Evolutionary conservation across 2,797 vertebrate species (phyloP), one percentile per base, ranked within the genome.

Genomic region (Alfaro cultratus): DNA sequence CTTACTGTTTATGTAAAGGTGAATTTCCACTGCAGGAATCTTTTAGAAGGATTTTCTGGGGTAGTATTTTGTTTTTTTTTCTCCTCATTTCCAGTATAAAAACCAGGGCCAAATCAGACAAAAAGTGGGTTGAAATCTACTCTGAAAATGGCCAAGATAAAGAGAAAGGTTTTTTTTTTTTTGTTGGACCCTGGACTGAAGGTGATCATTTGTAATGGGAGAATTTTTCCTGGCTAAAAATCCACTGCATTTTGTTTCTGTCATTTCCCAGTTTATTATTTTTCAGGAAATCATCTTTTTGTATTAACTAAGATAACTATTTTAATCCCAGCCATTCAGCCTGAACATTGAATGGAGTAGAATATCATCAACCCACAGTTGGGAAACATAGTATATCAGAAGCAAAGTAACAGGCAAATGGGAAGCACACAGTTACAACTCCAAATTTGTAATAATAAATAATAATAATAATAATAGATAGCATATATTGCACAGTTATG

Each of bases 1-100:
- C 57, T 76, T 73, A 74, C 67, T 51, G 77, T 76, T 71, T 34
- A 83, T 85, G 53, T 77, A 8, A 46, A 46, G n/a, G 15, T 15
- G n/a, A 13, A 29, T 36, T 67, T 10, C 18, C 34, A 67, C 34
- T 67, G 34, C 62, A 67, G 9, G 62, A 67, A 39, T 34, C 62
- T 2, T 67, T 64, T 64, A 10, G 31, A 34, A 34, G 9, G 3
- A 39, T 67, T 67, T 67, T 39, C 18, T 39, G 31, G 34, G 18
- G 15, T 4, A 10, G 18, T 62, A 29, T 55, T 55, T n/a, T n/a
- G 11, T 53, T n/a, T n/a, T 5, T 29, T 23, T 21, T 16, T 0
- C 0, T 18, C 5, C 15, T 18, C 6, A 34, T 64, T 36, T 64
- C 31, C 60, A 64, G 13, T 64, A 36, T 34, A 64, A 18, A 15